Conservation (phyloP, 1,140 invertebrate genomes). For the Physella acuta region DNA sequence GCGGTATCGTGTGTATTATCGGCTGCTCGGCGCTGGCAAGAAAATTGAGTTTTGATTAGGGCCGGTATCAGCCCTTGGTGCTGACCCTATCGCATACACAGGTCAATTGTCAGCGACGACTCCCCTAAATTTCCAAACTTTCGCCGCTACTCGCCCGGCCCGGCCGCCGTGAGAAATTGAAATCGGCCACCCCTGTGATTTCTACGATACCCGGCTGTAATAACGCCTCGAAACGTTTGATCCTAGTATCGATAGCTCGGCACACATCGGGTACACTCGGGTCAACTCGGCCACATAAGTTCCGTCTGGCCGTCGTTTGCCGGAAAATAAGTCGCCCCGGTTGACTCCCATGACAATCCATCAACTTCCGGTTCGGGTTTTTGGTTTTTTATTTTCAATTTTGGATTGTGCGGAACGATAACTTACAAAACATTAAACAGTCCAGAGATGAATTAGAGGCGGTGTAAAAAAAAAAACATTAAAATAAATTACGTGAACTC, state of each 20-base stretch:
- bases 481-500: no score
- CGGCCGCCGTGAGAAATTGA: conserved; percentile 17
- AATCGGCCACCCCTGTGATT: conserved; percentile 12
- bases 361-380: background rate
- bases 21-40: conserved; percentile 1
- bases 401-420: no score
- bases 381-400: no score
- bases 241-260: conserved; percentile 11
- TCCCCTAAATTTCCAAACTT: conserved; percentile 11
- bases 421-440: no score
- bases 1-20: conserved; percentile 12
- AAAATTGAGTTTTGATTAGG: conserved; percentile 24
- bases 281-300: background rate
- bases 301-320: background rate
- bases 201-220: background rate
- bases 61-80: conserved; percentile 7
- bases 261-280: background rate
- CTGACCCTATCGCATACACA: conserved; percentile 16
- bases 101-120: conserved; percentile 20
- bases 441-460: no score
- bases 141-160: background rate
- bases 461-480: no score
- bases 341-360: background rate
- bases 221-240: background rate
- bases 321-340: background rate